Base-by-base conservation (phyloP, 2,797 vertebrate species). In the Gadopsis bispinosus region DNA sequence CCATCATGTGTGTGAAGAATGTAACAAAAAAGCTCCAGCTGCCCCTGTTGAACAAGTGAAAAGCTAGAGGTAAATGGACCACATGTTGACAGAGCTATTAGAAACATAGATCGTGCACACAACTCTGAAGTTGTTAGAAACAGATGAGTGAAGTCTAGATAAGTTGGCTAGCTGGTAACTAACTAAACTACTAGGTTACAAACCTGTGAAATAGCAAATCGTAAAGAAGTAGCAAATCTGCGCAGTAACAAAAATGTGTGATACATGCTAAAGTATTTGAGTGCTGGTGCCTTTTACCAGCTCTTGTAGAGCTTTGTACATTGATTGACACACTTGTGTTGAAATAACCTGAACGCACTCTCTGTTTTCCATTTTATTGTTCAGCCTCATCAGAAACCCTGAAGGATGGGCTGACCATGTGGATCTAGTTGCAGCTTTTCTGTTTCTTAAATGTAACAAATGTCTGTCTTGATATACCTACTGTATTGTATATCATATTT, bases 1-100 rank as follows among this genome's bases (percentile, higher is more conserved):
- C 68, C 81, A 79, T 37, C 92, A 94, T 70, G 89, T 91, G 68
- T 95, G 93, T 92, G 90, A 94, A 45, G 91, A 95, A 54, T 95
- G 94, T 79, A 86, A 93, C 80, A 93, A 89, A 72, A 73, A 80
- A 43, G 20, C 61, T 78, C 51, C 61, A 67, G 66, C 77, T 61
- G 60, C 54, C 20, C 64, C 85, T 58, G 58, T 73, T 79, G 83
- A 85, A 9, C 68, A 85, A 70, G 16, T 39, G n/a, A 73, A 90
- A 77, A 76, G 29, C 51, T 92, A 77, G 22, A 92, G 77, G 90
- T 91, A 76, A 75, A 60, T 50, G 6, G 4, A 13, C 51, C 22
- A 47, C 3, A 47, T 51, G 20, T 4, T 48, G 1, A 58, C 0
- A 37, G 4, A 48, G 7, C 33, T 55, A 26, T 16, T 58, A 12